Evolutionary conservation across 2,113 vertebrate genomes (phyloP).

Genomic region (Megaceryle torquata): DNA sequence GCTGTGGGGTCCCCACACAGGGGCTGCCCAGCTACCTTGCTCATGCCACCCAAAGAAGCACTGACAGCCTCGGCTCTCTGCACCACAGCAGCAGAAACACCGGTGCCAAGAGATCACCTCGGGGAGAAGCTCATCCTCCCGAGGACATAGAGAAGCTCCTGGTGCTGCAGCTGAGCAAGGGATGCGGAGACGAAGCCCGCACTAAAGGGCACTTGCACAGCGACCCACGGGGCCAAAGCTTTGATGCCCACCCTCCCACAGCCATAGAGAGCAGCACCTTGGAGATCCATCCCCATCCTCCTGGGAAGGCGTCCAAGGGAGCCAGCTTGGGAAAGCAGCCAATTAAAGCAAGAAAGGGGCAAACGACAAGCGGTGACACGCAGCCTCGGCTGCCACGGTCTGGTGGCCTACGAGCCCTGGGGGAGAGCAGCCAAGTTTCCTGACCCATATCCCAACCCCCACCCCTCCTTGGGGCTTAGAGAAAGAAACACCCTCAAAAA

Average conservation of each 20-base stretch:
- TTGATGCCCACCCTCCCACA: not conserved
- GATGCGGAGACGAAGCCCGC: accelerated
- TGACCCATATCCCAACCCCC: not conserved
- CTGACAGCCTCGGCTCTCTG: accelerated
- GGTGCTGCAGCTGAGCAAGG: not conserved
- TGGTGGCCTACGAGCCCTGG: not conserved
- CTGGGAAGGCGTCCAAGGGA: not conserved
- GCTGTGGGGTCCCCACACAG: accelerated
- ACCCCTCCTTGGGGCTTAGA: not conserved
- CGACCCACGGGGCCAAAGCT: accelerated
- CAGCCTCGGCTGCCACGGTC: not conserved
- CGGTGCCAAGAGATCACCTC: accelerated
- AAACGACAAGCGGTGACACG: not conserved
- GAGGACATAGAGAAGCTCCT: accelerated
- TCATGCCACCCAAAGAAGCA: not conserved
- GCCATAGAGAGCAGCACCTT: accelerated
- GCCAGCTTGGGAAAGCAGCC: not conserved
- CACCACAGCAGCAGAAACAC: accelerated
- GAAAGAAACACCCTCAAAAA: not conserved
- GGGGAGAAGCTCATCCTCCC: not conserved
- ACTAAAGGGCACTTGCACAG: not conserved
- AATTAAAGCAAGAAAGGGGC: not conserved
- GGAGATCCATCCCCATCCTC: not conserved
- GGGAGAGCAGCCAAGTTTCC: not conserved
- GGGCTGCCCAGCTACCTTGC: not conserved